phyloP scores from a whole-genome alignment of 2,797 vertebrate species.

The Myoxocephalus aenaeus region DNA sequence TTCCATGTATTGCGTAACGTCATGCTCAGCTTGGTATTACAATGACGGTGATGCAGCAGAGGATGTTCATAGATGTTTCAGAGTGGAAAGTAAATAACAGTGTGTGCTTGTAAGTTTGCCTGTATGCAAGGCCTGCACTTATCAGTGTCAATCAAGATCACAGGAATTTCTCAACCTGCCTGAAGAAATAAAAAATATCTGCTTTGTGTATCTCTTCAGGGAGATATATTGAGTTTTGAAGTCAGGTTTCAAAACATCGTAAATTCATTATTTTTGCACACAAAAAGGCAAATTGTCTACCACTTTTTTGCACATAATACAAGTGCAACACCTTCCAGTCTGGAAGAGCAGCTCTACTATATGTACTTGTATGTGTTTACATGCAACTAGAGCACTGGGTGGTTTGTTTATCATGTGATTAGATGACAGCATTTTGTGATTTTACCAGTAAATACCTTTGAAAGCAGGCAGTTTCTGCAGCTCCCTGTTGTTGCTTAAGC shows the following conservation, averaged over 20 bases:
- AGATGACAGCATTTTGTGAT: constrained; percentile 4
- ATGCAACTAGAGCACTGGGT: not conserved
- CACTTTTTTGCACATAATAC: not conserved
- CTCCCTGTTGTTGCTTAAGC: constrained; percentile 94
- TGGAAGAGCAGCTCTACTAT: not conserved
- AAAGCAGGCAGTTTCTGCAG: constrained; percentile 96
- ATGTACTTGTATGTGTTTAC: not conserved
- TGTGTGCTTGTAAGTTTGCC: not conserved
- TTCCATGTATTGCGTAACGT: constrained; percentile 75
- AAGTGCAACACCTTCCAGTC: not conserved
- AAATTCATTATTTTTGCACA: not conserved
- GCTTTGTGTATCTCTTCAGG: not conserved
- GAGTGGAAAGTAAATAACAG: constrained; percentile 27
- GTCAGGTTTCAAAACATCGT: not conserved
- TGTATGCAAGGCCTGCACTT: constrained; percentile 23
- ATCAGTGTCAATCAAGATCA: constrained; percentile 25
- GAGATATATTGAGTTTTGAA: not conserved
- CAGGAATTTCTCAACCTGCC: constrained; percentile 14
- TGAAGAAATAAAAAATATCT: not conserved
- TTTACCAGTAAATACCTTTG: constrained; percentile 84
- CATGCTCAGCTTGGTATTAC: constrained; percentile 58
- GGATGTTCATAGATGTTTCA: constrained; percentile 28
- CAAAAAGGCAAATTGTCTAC: not conserved
- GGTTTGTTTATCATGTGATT: constrained; percentile 16
- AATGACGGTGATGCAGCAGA: constrained; percentile 49